These are phyloP conservation scores for Apis dorsata DNA, from an alignment of 1,140 invertebrate species.

Conservation along the genomic window DNA sequence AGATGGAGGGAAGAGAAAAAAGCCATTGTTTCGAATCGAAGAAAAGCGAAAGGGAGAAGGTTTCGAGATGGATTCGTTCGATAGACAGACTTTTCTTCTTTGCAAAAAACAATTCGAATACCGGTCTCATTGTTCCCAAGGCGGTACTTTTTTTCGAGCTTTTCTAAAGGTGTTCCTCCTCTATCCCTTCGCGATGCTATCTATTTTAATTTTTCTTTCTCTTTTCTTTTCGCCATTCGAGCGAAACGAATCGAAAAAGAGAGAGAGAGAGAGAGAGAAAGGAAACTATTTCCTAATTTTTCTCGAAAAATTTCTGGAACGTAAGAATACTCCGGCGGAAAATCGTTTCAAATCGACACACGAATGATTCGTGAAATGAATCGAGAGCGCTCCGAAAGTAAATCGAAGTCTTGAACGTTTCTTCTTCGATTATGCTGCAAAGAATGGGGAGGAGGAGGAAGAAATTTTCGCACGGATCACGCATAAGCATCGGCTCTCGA, in stretches of 20 bases:
- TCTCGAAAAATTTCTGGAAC: constrained; percentile 6
- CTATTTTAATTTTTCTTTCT: background rate
- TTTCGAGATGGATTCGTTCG: constrained; percentile 19
- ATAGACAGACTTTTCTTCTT: constrained; percentile 1
- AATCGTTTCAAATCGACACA: constrained; percentile 39
- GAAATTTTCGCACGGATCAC: background rate
- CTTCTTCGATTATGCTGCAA: background rate
- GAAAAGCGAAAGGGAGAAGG: background rate
- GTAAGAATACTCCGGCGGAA: background rate
- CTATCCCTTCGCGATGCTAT: background rate
- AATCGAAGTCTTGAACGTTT: constrained; percentile 23
- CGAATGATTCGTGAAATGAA: constrained; percentile 25
- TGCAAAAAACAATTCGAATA: constrained; percentile 31
- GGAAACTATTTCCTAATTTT: constrained; percentile 23
- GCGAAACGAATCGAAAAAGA: background rate
- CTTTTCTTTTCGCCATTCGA: too few species aligned
- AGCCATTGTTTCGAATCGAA: constrained; percentile 35
- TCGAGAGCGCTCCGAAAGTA: constrained; percentile 28
- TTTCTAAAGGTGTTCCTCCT: background rate
- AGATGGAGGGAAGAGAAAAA: background rate
- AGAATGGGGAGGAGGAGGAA: background rate
- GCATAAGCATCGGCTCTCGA: constrained; percentile 20
- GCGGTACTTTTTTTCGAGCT: background rate
- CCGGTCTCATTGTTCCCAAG: constrained; percentile 11
- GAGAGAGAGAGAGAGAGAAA: too few species aligned